Base-by-base conservation (phyloP, 2,113 vertebrate species). In the Peucedramus taeniatus region DNA sequence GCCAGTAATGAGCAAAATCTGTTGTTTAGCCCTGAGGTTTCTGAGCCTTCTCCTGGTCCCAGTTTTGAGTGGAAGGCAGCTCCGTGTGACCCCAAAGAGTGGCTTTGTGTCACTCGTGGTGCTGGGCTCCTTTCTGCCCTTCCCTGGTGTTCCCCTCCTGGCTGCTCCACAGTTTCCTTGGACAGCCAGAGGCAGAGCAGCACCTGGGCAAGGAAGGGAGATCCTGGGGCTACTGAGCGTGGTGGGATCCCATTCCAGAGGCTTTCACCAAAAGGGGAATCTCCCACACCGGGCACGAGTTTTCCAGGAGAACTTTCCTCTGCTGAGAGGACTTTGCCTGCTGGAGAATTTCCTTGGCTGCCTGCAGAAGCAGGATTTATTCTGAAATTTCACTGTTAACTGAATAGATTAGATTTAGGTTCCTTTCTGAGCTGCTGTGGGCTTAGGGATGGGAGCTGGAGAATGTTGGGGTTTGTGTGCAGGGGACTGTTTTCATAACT, bases 281-380 rank as follows among this genome's bases (percentile, higher is more conserved):
- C 35, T 71, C 40, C 24, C 30, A 21, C 31, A 2, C 11, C 1
- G 11, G 24, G 9, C 33, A 3, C 0, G 7, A 24, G n/a, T 42
- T n/a, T 44, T 40, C 35, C 54, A 37, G 14, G 60, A 71, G 74
- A 57, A 16, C 42, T 68, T 35, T 7, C 12, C 39, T 60, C 0
- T 14, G 56, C 31, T 35, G 23, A 35, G 56, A 54, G 50, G 54
- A 27, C 68, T 78, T 75, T 27, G 26, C n/a, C 35, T 88, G 71
- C 75, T 93, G 82, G 63, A 61, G 39, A 28, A 39, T 47, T 26
- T 10, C 78, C 50, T 18, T 88, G 85, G 64, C 89, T 96, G 93
- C 31, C 83, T 76, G 42, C 16, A 65, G 68, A 63, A 76, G 71
- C 80, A 87, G 90, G 85, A 83, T 83, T 74, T 80, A 75, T 51